Base-by-base conservation (phyloP, 1,140 invertebrate species). In the Diorhabda elongata region DNA sequence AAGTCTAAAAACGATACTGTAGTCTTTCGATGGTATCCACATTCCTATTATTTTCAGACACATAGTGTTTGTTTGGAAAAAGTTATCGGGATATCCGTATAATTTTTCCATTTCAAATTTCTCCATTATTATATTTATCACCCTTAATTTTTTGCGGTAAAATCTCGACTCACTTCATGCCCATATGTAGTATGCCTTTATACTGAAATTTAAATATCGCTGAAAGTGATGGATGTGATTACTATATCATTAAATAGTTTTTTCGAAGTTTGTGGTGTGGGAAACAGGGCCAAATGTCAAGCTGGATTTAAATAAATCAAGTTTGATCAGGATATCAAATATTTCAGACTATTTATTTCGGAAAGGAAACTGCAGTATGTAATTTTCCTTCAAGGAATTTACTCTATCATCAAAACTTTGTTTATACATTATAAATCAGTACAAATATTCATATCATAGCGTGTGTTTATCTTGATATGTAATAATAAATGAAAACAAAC, bases 21-120 rank as follows among this genome's bases (percentile, higher is more conserved):
- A 8, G 6, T 64, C 26, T 26, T 41, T 11, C 41, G 43, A 26
- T 52, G 63, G 63, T 7, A 64, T 44, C 63, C 63, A 64, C 8
- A 64, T 64, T 52, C 63, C 63, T 9, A 47, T 26, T 26, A 64
- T 52, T 64, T 64, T 64, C 41, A 8, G 11, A 26, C 52, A 42
- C 9, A 64, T 26, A 4, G 26, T 47, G 44, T 52, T 64, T 52
- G 52, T 57, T 6, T 52, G 11, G 63, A 64, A 64, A 64, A 64
- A 52, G 45, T 64, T 42, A 4, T 45, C 45, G 6, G 63, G 63
- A 6, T 64, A 64, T 56, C 63, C 45, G 7, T 56, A 45, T 26
- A 3, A 8, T 44, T 57, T 56, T 2, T 41, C 5, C n/a, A 41
- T 42, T 11, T 3, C 47, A 52, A 52, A 4, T 52, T 52, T 52